Base-by-base conservation (phyloP, 2,888 invertebrate genomes). In the Harpagoxenus sublaevis region DNA sequence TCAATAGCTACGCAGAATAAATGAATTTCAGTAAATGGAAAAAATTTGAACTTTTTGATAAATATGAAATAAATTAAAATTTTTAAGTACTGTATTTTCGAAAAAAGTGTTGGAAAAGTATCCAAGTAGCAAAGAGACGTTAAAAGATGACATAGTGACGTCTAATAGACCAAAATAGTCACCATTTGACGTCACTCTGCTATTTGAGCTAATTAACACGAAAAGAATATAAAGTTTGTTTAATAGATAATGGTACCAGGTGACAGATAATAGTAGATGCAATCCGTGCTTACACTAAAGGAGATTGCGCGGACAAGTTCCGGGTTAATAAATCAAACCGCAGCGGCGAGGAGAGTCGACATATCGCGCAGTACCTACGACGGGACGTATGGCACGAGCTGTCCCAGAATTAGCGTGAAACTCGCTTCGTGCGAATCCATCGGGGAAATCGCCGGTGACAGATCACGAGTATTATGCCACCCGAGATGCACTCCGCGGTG, bases 391-490 rank as follows among this genome's bases (percentile, higher is more conserved):
- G 12, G 10, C 39, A 39, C 35, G 60, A 79, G 35, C 79, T 42
- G 60, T 23, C 57, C 48, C 48, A 70, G 23, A 79, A 79, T 84
- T 62, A 68, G 31, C 12, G 53, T 51, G 31, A 53, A 86, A 79
- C 48, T 28, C 18, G 31, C 48, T 55, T n/a, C 71, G 39, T 5
- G 35, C 35, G 83, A 83, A 82, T 86, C 85, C 79, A 89, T 91
- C 89, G 86, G 85, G 51, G 86, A 82, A 88, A 83, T 83, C 84
- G 86, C 84, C 28, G 87, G 75, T 91, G 92, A 91, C 90, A 91
- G 90, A 89, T 65, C 42, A 42, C 42, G 86, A 85, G 86, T 89
- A 89, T 90, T 92, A 92, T 91, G 78, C 87, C 86, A 74, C 60
- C n/a, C 15, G 42, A 42, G 23, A 73, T 62, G 84, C 83, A 77